Percentiles rank a stretch among this genome's conserved stretches.
phyloP scores from a whole-genome alignment of 2,797 vertebrate species.

The Denticeps clupeoides region DNA sequence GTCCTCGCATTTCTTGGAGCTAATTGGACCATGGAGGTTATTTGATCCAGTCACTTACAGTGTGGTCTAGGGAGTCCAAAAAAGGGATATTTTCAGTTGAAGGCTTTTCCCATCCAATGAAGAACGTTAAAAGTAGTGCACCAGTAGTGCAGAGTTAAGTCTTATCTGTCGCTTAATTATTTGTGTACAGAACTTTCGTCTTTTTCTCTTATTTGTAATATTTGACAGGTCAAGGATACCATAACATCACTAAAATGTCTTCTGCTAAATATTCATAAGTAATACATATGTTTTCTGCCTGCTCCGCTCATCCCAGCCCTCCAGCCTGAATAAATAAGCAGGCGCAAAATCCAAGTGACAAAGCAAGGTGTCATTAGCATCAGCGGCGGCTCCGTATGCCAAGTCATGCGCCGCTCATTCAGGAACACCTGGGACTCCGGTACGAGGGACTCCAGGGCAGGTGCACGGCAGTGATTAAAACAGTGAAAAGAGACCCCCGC shows the following conservation, averaged over 20 bases:
- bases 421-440: constrained; percentile 27
- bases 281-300: too few species aligned
- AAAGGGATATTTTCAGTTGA: constrained; percentile 10
- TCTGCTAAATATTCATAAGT: too few species aligned
- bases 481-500: not conserved
- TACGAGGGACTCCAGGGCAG: constrained; percentile 10
- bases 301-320: too few species aligned
- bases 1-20: constrained; percentile 28
- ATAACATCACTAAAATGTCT: too few species aligned
- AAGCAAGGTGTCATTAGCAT: constrained; percentile 28
- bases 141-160: too few species aligned
- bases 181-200: too few species aligned
- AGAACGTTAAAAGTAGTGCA: too few species aligned
- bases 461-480: not conserved
- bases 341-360: constrained; percentile 10
- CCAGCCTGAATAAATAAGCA: not conserved
- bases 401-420: constrained; percentile 24
- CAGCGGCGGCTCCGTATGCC: constrained; percentile 28
- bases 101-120: too few species aligned
- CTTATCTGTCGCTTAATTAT: too few species aligned
- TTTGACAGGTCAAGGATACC: too few species aligned
- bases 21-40: constrained; percentile 41
- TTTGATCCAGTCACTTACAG: constrained; percentile 13
- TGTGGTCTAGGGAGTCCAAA: too few species aligned
- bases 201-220: too few species aligned